A percentile compares a stretch with the other conserved stretches of the same genome.
These are phyloP conservation scores for Syrista parreyssii DNA, from an alignment of 2,888 invertebrate genomes.

Conservation along the genomic window DNA sequence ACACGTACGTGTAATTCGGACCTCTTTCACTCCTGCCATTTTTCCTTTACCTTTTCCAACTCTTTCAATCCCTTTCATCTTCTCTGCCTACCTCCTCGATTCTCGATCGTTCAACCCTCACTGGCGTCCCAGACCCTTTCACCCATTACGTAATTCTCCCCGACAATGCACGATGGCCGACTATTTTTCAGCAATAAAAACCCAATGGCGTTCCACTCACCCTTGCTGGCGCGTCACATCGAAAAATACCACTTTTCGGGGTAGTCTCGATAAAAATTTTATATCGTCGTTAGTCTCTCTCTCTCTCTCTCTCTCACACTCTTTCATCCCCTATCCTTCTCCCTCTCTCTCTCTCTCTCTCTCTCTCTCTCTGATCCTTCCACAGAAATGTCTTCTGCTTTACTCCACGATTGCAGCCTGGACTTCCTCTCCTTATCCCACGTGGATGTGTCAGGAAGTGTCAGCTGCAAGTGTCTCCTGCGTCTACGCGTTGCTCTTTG, in stretches of 20 bases:
- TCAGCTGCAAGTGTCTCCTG: neutral
- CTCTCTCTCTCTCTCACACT: neutral
- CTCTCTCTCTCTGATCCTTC: slow-evolving; percentile 2
- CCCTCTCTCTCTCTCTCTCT: slow-evolving; percentile 5
- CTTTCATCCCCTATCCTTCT: slow-evolving; percentile 4
- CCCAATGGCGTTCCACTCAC: slow-evolving; percentile 37
- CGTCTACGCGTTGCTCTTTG: neutral
- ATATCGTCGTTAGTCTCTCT: neutral
- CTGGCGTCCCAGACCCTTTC: slow-evolving; percentile 4
- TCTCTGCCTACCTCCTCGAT: slow-evolving; percentile 2
- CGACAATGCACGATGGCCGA: slow-evolving; percentile 16
- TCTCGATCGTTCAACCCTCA: neutral
- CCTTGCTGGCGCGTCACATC: slow-evolving; percentile 40
- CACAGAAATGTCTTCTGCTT: neutral
- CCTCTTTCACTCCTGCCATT: neutral
- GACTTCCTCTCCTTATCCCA: neutral
- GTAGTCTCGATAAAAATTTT: neutral
- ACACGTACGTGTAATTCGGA: neutral
- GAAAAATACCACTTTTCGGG: slow-evolving; percentile 33
- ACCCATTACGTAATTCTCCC: slow-evolving; percentile 2
- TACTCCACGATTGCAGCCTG: neutral
- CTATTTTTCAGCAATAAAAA: slow-evolving; percentile 53
- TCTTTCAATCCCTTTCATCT: neutral
- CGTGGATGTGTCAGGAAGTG: neutral
- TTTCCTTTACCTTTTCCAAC: neutral